Evolutionary conservation across 1,140 invertebrate species (phyloP).

Genomic region (Achroia grisella): DNA sequence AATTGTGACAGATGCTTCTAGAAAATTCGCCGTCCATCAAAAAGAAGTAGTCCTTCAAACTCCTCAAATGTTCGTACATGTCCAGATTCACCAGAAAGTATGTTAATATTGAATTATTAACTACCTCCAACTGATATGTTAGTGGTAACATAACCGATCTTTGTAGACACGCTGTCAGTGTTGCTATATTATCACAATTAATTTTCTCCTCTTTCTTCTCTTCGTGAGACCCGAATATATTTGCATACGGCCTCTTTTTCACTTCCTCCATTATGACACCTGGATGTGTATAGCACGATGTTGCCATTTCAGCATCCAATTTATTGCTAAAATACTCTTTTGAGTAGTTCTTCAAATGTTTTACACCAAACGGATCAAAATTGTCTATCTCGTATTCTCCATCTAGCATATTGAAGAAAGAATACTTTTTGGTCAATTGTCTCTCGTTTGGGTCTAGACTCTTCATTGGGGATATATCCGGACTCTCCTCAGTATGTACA

Average conservation of each 20-base stretch:
- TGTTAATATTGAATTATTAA: slow-evolving; percentile 81
- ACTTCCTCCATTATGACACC: slow-evolving; percentile 53
- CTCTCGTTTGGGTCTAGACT: slow-evolving; percentile 12
- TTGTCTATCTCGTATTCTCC: slow-evolving; percentile 55
- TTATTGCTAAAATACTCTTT: slow-evolving; percentile 46
- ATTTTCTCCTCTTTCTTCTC: slow-evolving; percentile 38
- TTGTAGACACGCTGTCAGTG: slow-evolving; percentile 77
- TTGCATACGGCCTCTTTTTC: slow-evolving; percentile 52
- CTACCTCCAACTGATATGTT: slow-evolving; percentile 78
- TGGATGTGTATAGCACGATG: slow-evolving; percentile 57
- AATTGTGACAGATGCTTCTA: slow-evolving; percentile 77
- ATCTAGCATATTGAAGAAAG: slow-evolving; percentile 55
- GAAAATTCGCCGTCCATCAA: slow-evolving; percentile 85
- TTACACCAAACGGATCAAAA: slow-evolving; percentile 67
- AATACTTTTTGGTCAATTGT: slow-evolving; percentile 21
- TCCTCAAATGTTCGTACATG: slow-evolving; percentile 80
- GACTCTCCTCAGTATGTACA: slow-evolving; percentile 19
- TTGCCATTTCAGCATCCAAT: slow-evolving; percentile 31
- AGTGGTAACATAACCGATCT: slow-evolving; percentile 80
- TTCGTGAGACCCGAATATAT: slow-evolving; percentile 54
- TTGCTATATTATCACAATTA: slow-evolving; percentile 66
- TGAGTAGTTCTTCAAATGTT: slow-evolving; percentile 33
- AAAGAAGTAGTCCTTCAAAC: slow-evolving; percentile 83
- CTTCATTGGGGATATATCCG: slow-evolving; percentile 41
- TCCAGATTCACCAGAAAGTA: slow-evolving; percentile 79